Base-by-base conservation (phyloP, 2,888 invertebrate species). In the Limnephilus lunatus region DNA sequence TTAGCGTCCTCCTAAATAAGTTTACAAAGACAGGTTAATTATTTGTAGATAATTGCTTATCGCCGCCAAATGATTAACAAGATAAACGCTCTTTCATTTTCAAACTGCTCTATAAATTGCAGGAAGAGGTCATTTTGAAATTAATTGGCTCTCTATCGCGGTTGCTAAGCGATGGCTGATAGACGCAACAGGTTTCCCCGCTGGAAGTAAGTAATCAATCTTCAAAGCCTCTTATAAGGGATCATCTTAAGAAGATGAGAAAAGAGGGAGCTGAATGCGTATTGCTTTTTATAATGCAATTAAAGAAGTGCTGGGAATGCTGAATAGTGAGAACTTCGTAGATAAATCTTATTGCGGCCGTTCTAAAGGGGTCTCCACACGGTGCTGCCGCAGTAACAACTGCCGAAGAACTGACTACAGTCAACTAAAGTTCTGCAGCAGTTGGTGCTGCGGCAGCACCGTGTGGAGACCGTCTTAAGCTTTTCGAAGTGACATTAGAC, bases 191-290 rank as follows among this genome's bases (percentile, higher is more conserved):
- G 83, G 83, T 83, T 39, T 25, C 83, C 15, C 3, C 35, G 35
- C 25, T 31, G 83, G 83, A 83, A 35, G 83, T 83, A 35, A 83
- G 83, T 83, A 35, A 83, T 83, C 83, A 83, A 83, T 83, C 83
- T 83, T 83, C 35, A 83, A 53, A 68, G 25, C 83, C 32, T 32
- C 25, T 83, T 35, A 35, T 14, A 83, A 83, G 25, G 83, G 83
- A 35, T 39, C 35, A 83, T 83, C 32, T 83, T 11, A 32, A 32
- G 32, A 30, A 19, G 32, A 35, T 83, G 83, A 83, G 32, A 83
- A 83, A 31, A 83, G 32, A 83, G 25, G 31, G 25, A 35, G 19
- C 25, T 83, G 35, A 83, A 39, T 35, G 32, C 15, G 31, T 15
- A 83, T 83, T 39, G 25, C 32, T 35, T 83, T 83, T 83, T 25